Base-by-base conservation (phyloP, 2,888 invertebrate species). In the Troides helena region DNA sequence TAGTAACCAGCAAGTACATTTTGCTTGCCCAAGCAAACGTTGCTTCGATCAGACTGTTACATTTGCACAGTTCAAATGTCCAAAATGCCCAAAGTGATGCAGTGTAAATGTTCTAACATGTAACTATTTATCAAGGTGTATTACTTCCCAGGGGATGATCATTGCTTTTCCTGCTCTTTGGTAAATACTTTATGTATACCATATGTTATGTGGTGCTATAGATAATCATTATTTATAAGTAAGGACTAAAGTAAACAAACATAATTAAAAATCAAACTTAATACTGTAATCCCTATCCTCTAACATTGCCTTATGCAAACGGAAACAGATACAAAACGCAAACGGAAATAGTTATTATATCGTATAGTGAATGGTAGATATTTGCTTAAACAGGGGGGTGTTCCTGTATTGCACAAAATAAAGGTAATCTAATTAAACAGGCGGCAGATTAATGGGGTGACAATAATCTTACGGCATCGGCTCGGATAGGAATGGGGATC, bases 381-480 rank as follows among this genome's bases (percentile, higher is more conserved):
- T 71, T 72, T 6, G 70, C 57, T 68, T 64, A 61, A 57, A 25
- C 50, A 63, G 58, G n/a, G 8, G 10, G 39, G 39, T 30, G 30
- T 10, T 7, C 7, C 1, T 23, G 25, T 46, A 30, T 67, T 50
- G 63, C 58, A 60, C 60, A 70, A 67, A 71, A 70, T 62, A 69
- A 63, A 65, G 74, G 74, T 80, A 80, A 86, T 88, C 83, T 90
- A 89, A 90, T 89, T 89, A 88, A 88, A 86, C 84, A 83, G 82
- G 81, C 81, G 75, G 76, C 71, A 85, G 87, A 88, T 90, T 89
- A 90, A 89, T 90, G 89, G 87, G 83, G 89, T 90, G 91, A 90
- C 90, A 90, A 90, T 90, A 90, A 90, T 90, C 87, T 90, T 85
- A 85, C 80, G 81, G 85, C 83, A 79, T 82, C 81, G 78, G 81